These are phyloP conservation scores for Andrena flavipes DNA, from an alignment of 2,888 invertebrate species.

Conservation along the genomic window DNA sequence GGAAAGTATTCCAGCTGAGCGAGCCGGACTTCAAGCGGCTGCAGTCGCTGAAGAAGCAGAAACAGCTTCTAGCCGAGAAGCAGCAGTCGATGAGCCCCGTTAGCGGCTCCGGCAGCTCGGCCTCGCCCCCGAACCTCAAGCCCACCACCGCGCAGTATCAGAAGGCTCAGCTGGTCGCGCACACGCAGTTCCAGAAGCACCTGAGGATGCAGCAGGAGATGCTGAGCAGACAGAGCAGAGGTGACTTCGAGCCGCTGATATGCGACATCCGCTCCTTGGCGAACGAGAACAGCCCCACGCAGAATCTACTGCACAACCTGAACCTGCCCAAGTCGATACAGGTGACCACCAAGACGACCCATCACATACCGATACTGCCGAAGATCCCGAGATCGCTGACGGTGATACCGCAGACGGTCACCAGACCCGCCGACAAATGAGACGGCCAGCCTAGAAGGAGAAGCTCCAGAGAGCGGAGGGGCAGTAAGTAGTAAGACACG, in stretches of 20 bases:
- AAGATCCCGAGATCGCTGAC: conserved; percentile 93
- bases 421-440: conserved; percentile 78
- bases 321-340: conserved; percentile 83
- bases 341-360: conserved; percentile 80
- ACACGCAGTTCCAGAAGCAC: conserved; percentile 82
- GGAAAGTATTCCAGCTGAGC: conserved; percentile 92
- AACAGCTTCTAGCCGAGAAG: conserved; percentile 81
- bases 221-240: conserved; percentile 81
- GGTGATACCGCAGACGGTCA: conserved; percentile 90
- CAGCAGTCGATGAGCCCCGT: conserved; percentile 56
- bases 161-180: conserved; percentile 75
- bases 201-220: conserved; percentile 83
- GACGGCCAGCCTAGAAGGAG: conserved; percentile 3
- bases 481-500: conserved; percentile 62
- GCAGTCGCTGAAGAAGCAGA: conserved; percentile 85
- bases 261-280: conserved; percentile 82
- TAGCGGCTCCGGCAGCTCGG: conserved; percentile 51
- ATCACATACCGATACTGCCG: conserved; percentile 87
- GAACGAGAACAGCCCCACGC: conserved; percentile 81
- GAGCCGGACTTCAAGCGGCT: conserved; percentile 91
- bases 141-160: conserved; percentile 62
- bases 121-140: conserved; percentile 64
- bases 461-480: conserved; percentile 14
- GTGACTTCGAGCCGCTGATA: conserved; percentile 83
- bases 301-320: conserved; percentile 81